Conservation (phyloP, 2,888 invertebrate species). For the Allolobophora icterica region DNA sequence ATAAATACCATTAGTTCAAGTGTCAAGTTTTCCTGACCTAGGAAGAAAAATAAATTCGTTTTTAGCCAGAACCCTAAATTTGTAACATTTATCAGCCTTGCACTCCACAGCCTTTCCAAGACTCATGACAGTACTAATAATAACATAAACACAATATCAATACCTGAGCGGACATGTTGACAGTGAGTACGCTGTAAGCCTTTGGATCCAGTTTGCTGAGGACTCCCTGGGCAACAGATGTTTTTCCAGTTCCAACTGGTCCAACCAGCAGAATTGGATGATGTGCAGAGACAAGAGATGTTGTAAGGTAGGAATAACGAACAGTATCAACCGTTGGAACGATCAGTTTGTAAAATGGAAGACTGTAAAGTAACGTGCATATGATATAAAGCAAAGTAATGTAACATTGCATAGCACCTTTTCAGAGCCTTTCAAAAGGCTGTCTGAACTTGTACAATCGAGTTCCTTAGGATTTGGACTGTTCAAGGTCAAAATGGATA, state of each 20-base stretch:
- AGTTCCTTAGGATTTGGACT: no score
- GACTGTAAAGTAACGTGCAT: conserved; percentile 66
- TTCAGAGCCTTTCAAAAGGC: not conserved
- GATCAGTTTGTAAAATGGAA: conserved; percentile 81
- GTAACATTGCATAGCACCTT: not conserved
- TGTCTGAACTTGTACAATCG: not conserved
- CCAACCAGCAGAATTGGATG: conserved; percentile 81
- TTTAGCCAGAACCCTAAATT: no score
- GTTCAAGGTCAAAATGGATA: no score
- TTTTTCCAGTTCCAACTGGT: conserved; percentile 83
- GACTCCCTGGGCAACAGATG: conserved; percentile 78
- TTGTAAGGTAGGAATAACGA: conserved; percentile 79
- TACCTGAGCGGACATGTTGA: conserved; percentile 86
- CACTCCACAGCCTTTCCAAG: not conserved
- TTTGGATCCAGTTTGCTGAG: conserved; percentile 71
- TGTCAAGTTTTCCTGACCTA: no score
- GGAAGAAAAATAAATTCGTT: no score
- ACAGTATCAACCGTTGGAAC: conserved; percentile 88
- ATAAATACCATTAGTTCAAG: no score
- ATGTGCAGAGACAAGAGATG: conserved; percentile 73
- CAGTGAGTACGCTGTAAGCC: conserved; percentile 74
- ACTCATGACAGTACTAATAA: not conserved
- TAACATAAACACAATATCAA: conserved; percentile 33
- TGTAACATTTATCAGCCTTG: no score
- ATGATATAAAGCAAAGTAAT: not conserved